phyloP scores from a whole-genome alignment of 1,140 invertebrate species.

The Mesaphorura yosii region DNA sequence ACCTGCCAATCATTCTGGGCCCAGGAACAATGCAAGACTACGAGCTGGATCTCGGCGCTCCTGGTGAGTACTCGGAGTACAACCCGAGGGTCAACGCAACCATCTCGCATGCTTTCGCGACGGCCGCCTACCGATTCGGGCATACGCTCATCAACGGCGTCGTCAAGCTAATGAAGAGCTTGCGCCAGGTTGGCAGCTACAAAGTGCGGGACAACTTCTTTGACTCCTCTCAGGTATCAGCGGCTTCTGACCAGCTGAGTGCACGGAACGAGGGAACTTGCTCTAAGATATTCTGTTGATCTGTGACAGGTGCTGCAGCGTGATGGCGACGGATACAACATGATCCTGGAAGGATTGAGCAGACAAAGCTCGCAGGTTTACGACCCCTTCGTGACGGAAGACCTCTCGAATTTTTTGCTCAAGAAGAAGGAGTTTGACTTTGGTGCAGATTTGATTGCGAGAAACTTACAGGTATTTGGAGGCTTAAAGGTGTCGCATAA shows the following conservation, averaged over 20 bases:
- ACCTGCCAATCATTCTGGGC: constrained; percentile 80
- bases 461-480: constrained; percentile 24
- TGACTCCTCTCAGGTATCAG: constrained; percentile 7
- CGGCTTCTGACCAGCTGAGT: no score
- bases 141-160: constrained; percentile 35
- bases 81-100: constrained; percentile 69
- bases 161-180: constrained; percentile 9
- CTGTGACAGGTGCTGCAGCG: no score
- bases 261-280: no score
- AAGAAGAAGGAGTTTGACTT: constrained; percentile 15
- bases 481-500: neutral
- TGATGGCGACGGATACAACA: constrained; percentile 20
- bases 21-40: constrained; percentile 85
- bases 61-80: constrained; percentile 44
- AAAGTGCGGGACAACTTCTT: constrained; percentile 24
- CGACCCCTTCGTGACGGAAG: constrained; percentile 26
- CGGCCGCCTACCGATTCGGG: constrained; percentile 58
- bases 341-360: constrained; percentile 21
- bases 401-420: constrained; percentile 24
- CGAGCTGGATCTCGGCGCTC: constrained; percentile 64
- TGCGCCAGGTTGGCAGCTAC: constrained; percentile 7
- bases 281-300: no score
- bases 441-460: constrained; percentile 28
- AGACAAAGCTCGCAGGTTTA: constrained; percentile 24
- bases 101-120: constrained; percentile 73